Evolutionary conservation across 2,888 invertebrate species (phyloP).

Genomic region (Dasysyrphus tricinctus): DNA sequence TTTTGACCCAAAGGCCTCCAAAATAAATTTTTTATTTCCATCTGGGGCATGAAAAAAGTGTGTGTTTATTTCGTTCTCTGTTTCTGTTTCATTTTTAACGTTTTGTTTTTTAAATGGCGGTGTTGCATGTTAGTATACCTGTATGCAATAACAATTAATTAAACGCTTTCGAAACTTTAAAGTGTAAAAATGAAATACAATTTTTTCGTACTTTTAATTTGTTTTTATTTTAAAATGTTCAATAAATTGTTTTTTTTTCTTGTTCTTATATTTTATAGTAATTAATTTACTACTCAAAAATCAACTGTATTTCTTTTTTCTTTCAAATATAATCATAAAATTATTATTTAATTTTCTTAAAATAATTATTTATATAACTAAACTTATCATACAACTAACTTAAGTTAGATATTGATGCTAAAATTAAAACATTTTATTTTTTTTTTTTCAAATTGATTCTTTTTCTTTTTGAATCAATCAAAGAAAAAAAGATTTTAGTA

Average conservation of each 20-base stretch:
- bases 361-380: constrained; percentile 63
- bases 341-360: constrained; percentile 73
- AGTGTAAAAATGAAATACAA: neutral
- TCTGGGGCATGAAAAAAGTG: too few species aligned
- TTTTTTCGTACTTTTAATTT: constrained; percentile 19
- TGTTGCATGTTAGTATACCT: too few species aligned
- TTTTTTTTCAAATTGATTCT: constrained; percentile 45
- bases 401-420: constrained; percentile 72
- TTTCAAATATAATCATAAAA: constrained; percentile 75
- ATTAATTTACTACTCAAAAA: constrained; percentile 58
- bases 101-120: too few species aligned
- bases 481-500: constrained; percentile 69
- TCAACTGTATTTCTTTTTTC: constrained; percentile 29
- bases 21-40: too few species aligned
- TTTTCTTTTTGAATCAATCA: too few species aligned
- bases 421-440: constrained; percentile 74
- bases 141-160: too few species aligned
- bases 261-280: constrained; percentile 48
- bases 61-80: too few species aligned
- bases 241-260: constrained; percentile 51
- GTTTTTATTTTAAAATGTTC: constrained; percentile 58
- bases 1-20: too few species aligned
- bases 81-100: too few species aligned
- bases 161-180: too few species aligned
- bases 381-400: constrained; percentile 72